Conservation (phyloP, 2,888 invertebrate genomes). For the Allolobophora icterica region DNA sequence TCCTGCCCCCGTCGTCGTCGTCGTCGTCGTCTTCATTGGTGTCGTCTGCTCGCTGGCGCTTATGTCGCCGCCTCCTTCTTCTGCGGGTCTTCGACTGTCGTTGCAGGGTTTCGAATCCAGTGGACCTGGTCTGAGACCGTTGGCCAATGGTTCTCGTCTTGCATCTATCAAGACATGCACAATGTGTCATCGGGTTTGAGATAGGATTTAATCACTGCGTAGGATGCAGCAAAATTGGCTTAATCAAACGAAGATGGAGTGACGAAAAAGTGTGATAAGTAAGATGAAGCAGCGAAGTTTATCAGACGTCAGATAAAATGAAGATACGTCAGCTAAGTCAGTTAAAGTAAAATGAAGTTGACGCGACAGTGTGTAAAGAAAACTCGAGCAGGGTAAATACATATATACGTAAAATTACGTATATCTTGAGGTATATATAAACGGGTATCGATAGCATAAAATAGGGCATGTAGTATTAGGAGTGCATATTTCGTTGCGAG, state of each 20-base stretch:
- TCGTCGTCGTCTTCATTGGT: neutral
- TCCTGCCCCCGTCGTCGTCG: neutral
- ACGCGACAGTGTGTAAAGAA: neutral
- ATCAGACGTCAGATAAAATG: neutral
- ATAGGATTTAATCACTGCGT: neutral
- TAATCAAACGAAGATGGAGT: neutral
- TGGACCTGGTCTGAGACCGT: neutral
- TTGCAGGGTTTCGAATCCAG: neutral
- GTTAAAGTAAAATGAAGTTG: neutral
- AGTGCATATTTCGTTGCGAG: no score
- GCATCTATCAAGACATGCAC: neutral
- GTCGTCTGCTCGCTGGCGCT: neutral
- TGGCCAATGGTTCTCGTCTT: neutral
- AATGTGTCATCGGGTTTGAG: neutral
- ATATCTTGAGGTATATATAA: no score
- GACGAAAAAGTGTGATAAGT: neutral
- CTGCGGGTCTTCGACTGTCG: neutral
- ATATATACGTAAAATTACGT: no score
- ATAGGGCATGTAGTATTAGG: no score
- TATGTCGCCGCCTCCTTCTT: neutral
- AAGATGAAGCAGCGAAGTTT: slow-evolving; percentile 10
- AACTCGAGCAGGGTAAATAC: neutral
- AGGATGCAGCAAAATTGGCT: neutral
- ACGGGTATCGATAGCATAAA: no score
- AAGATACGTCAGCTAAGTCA: slow-evolving; percentile 1